Percentiles rank a stretch among this genome's conserved stretches.
Evolutionary conservation across 2,888 invertebrate species (phyloP).

Genomic region (Agrenia bidenticulata): DNA sequence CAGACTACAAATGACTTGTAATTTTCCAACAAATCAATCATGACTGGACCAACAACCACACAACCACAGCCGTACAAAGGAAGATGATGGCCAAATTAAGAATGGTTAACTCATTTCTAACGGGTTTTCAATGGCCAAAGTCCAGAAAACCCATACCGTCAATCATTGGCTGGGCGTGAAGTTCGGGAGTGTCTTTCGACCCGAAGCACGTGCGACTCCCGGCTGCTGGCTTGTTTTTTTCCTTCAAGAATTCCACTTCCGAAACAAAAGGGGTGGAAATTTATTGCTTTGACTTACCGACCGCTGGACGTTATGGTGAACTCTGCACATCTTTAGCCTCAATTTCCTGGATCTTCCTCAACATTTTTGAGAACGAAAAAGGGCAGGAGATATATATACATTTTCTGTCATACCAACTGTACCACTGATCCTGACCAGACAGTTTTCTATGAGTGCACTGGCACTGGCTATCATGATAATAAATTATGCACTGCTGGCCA

Average conservation of each 20-base stretch:
- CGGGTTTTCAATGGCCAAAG: conserved; percentile 3
- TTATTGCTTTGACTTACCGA: conserved; percentile 45
- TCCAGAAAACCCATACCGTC: background rate
- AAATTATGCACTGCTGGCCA: too few species aligned
- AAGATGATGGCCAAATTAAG: background rate
- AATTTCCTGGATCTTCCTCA: conserved; percentile 26
- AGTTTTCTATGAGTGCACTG: too few species aligned
- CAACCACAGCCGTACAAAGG: too few species aligned
- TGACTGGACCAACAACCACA: too few species aligned
- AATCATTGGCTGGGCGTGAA: conserved; percentile 42
- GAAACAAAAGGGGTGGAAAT: conserved; percentile 41
- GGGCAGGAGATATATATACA: background rate
- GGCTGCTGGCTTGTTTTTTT: conserved; percentile 3
- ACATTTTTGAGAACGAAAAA: background rate
- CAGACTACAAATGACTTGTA: too few species aligned
- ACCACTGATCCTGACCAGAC: too few species aligned
- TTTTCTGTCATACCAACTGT: too few species aligned
- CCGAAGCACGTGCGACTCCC: conserved; percentile 43
- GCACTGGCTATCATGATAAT: too few species aligned
- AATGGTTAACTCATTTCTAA: background rate
- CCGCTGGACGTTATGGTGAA: conserved; percentile 10
- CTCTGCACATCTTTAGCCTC: conserved; percentile 4
- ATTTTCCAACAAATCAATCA: too few species aligned
- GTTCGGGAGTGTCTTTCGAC: conserved; percentile 44
- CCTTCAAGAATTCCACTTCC: conserved; percentile 21